phyloP scores from a whole-genome alignment of 2,113 vertebrate genomes.

The Todiramphus chloris region DNA sequence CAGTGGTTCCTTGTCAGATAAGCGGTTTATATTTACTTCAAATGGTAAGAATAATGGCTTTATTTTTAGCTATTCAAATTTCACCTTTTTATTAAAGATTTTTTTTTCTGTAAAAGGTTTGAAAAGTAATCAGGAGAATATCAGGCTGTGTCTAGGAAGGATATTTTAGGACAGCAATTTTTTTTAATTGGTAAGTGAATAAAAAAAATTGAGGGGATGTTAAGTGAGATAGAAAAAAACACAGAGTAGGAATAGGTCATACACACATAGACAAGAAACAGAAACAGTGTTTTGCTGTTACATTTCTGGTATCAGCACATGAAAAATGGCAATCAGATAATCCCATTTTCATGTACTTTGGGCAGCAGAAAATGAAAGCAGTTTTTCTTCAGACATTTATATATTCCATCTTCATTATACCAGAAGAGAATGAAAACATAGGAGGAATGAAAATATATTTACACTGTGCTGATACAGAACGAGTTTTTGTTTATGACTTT shows the following conservation, averaged over 20 bases:
- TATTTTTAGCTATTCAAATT: not conserved
- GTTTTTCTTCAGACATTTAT: constrained; percentile 30
- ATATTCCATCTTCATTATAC: not conserved
- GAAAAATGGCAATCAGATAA: constrained; percentile 48
- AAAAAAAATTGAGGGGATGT: constrained; percentile 10
- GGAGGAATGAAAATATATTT: constrained; percentile 41
- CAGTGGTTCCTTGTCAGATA: constrained; percentile 86
- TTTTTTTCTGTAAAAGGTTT: not conserved
- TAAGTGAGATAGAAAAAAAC: not conserved
- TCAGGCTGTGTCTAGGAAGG: constrained; percentile 15
- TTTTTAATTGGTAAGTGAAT: not conserved
- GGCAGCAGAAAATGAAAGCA: constrained; percentile 18
- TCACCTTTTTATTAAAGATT: not conserved
- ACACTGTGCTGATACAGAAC: constrained; percentile 5
- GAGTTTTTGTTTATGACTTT: constrained; percentile 44
- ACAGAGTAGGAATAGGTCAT: constrained; percentile 10
- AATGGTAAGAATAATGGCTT: constrained; percentile 78
- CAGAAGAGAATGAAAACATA: not conserved
- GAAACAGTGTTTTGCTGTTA: constrained; percentile 39
- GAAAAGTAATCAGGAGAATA: not conserved
- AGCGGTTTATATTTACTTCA: constrained; percentile 81
- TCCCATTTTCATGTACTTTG: constrained; percentile 7
- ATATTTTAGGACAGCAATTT: constrained; percentile 25
- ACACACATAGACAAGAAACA: not conserved
- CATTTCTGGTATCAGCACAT: constrained; percentile 21